Conservation (phyloP, 2,113 vertebrate species). For the Meriones unguiculatus region DNA sequence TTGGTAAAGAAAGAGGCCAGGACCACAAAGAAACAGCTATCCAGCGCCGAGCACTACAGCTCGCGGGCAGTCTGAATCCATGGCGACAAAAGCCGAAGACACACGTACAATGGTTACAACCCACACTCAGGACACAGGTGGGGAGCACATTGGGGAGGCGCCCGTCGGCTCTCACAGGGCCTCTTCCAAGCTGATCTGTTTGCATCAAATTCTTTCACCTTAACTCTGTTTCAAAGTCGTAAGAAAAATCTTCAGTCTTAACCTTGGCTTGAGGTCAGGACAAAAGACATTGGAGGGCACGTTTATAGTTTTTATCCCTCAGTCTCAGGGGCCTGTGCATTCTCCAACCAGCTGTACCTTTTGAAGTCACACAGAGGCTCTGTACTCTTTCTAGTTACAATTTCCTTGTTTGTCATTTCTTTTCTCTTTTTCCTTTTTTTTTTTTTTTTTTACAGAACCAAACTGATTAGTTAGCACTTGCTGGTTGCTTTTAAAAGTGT, state of each 20-base stretch:
- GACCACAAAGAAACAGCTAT: not conserved
- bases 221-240: slow-evolving; percentile 76
- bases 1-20: not conserved
- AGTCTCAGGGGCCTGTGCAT: slow-evolving; percentile 65
- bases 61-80: not conserved
- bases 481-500: slow-evolving; percentile 10
- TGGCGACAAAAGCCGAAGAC: slow-evolving; percentile 14
- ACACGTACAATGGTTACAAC: not conserved
- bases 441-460: not conserved
- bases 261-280: slow-evolving; percentile 79
- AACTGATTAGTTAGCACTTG: slow-evolving; percentile 68
- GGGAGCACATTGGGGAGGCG: not conserved
- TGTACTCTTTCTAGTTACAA: slow-evolving; percentile 73
- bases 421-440: not conserved
- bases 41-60: not conserved
- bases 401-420: not conserved
- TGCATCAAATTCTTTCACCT: slow-evolving; percentile 68
- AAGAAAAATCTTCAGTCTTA: slow-evolving; percentile 73
- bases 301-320: slow-evolving; percentile 69
- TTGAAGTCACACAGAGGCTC: slow-evolving; percentile 77
- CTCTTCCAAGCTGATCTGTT: slow-evolving; percentile 27
- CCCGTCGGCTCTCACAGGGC: not conserved
- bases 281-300: slow-evolving; percentile 71
- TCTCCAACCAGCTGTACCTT: slow-evolving; percentile 73
- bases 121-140: not conserved